Conservation (phyloP, 2,888 invertebrate species). For the Machimus rusticus region DNA sequence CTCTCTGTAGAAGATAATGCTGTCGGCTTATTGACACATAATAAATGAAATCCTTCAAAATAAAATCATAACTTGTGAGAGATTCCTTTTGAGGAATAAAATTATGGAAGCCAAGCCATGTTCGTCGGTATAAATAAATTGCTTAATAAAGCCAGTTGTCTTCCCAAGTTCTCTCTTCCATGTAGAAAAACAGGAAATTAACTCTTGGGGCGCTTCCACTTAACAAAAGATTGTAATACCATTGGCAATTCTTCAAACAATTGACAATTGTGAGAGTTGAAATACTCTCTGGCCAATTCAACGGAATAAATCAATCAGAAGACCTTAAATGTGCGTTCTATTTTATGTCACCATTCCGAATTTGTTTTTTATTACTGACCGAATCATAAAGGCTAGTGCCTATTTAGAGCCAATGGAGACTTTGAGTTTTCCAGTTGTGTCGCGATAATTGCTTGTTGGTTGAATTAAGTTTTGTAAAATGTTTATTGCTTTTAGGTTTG, state of each 20-base stretch:
- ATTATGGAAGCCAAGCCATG: background rate
- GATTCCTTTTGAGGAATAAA: background rate
- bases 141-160: background rate
- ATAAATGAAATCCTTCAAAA: background rate
- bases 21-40: background rate
- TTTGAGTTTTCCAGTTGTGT: background rate
- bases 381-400: background rate
- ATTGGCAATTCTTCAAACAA: background rate
- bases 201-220: background rate
- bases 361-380: background rate
- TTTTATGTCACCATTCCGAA: background rate
- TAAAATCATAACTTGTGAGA: background rate
- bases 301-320: background rate
- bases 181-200: constrained; percentile 16
- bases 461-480: background rate
- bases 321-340: background rate
- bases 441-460: background rate
- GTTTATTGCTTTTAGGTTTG: background rate
- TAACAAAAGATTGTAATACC: constrained; percentile 4
- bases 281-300: background rate
- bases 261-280: background rate
- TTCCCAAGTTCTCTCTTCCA: background rate
- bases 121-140: background rate
- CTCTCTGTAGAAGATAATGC: background rate
- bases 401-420: background rate